Evolutionary conservation across 2,888 invertebrate species (phyloP), one percentile per base, ranked within the genome.

Genomic region (Noctua fimbriata): DNA sequence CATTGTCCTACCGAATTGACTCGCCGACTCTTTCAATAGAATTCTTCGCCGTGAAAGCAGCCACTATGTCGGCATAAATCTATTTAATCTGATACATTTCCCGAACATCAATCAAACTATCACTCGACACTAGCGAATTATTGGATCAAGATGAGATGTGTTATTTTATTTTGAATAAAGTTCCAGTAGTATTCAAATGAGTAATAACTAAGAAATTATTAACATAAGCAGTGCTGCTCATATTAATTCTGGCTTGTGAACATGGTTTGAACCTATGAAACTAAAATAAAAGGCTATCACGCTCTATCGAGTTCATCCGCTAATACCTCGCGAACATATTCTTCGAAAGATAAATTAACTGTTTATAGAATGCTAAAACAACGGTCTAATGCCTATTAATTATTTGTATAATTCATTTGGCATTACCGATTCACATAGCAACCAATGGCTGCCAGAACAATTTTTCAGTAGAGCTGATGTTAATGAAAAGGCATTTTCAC

Each of bases 401-500:
- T 81, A 79, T 82, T 74, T 76, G 85, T 88, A 81, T 86, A 88
- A 87, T 76, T 88, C 80, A 87, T 88, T 86, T 82, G 83, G 79
- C 86, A 88, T 89, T 87, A 89, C 86, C 83, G 82, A 87, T 89
- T 89, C 87, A 83, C 84, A 88, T 88, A 89, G 81, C 89, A 91
- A 90, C 91, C 89, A 92, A 91, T 92, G 91, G 92, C 91, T 93
- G 93, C 90, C 92, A 92, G 92, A 95, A 94, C 95, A 93, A 95
- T 96, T 95, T 95, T 95, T 96, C 95, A 95, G 94, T 93, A 91
- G 91, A 94, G 93, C 95, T 95, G 95, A 95, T 95, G 95, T 93
- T 96, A 96, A 96, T 96, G 96, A 96, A 96, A 94, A 94, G 95
- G 94, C 95, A 95, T 95, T 96, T 96, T 95, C 96, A 96, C 96